Evolutionary conservation across 2,113 vertebrate genomes (phyloP), one percentile per base, ranked within the genome.

Genomic region (Polyodon spathula): DNA sequence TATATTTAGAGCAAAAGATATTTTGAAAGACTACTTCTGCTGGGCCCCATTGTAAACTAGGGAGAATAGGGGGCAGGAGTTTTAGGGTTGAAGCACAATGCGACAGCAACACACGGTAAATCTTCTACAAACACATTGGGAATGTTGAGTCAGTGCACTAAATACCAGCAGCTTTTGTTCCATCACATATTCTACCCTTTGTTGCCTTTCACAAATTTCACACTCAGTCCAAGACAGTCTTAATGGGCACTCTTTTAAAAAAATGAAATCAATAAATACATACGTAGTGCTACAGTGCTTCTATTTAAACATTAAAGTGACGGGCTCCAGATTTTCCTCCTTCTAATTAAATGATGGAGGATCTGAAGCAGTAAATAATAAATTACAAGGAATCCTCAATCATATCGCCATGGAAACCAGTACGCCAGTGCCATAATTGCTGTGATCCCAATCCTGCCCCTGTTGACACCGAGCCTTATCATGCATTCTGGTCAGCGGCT

Each of bases 401-500:
- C 78, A 75, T 73, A 89, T 94, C 82, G 80, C 88, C 88, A 92
- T 86, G 84, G 89, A 89, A 92, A 95, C 92, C 66, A 60, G 73
- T 83, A 76, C 78, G 83, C 80, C 76, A 78, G 70, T 83, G 73
- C 83, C 83, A 75, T 91, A 85, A 91, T 81, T 84, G 84, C 86
- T 77, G 79, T 76, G 80, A 89, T 88, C 78, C 76, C 77, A 79
- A 78, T 77, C 74, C 66, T 78, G 88, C 82, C 86, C 87, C 85
- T 82, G 83, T 69, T 84, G 86, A 90, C 88, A 88, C 68, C 46
- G 48, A 72, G 70, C 67, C 77, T 88, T 83, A 92, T 92, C 88
- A 78, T 40, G 61, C 71, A 90, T 89, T 90, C 89, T 82, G 81
- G 78, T 87, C 89, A 90, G 80, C 79, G 76, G 78, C 74, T 68